These are phyloP conservation scores for Anorthoa munda DNA, from an alignment of 2,888 invertebrate species.

Conservation along the genomic window DNA sequence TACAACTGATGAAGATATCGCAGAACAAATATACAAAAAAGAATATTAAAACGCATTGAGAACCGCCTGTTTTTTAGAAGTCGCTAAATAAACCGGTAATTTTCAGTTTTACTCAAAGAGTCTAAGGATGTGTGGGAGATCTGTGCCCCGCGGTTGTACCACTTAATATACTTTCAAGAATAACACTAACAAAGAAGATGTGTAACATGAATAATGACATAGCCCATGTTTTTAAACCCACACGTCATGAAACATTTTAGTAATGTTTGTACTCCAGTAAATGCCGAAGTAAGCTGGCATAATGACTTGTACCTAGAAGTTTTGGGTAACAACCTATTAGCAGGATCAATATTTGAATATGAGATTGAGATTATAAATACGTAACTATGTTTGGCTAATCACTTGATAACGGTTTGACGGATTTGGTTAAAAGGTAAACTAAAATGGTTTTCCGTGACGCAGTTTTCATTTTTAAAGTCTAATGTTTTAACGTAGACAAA, in stretches of 20 bases:
- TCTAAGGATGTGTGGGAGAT: not conserved
- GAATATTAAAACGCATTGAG: no score
- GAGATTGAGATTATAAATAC: conserved; percentile 17
- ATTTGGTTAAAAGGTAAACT: conserved; percentile 3
- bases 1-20: no score
- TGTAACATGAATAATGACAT: conserved; percentile 5
- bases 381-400: conserved; percentile 16
- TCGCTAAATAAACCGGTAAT: not conserved
- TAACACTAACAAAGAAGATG: conserved; percentile 14
- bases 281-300: conserved; percentile 6
- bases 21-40: no score
- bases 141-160: not conserved
- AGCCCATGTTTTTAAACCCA: conserved; percentile 9
- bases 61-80: no score
- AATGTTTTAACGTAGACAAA: not conserved
- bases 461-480: not conserved
- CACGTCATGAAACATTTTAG: conserved; percentile 19
- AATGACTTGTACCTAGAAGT: conserved; percentile 12
- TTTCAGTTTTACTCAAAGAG: not conserved
- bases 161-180: conserved; percentile 23
- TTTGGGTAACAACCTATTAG: conserved; percentile 21
- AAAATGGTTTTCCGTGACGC: not conserved
- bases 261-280: conserved; percentile 1
- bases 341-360: conserved; percentile 26
- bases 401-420: conserved; percentile 23